Conservation (phyloP, 2,113 vertebrate genomes). For the Anas platyrhynchos region DNA sequence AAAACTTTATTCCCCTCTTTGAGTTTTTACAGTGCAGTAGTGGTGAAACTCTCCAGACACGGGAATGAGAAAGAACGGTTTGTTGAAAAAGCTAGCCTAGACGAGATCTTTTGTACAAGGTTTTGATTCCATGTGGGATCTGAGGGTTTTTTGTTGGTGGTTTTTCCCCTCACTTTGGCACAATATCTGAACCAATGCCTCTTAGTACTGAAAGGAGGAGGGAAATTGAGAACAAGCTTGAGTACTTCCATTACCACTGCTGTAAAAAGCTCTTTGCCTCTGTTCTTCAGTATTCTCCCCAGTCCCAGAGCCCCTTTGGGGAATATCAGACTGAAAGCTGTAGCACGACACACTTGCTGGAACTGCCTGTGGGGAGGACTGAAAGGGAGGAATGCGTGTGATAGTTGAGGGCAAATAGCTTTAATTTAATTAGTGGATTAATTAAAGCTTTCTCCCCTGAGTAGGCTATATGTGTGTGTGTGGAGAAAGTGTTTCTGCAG, state of each 20-base stretch:
- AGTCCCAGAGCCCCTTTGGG: not conserved
- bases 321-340: not conserved
- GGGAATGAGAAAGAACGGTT: not conserved
- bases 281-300: not conserved
- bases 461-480: not conserved
- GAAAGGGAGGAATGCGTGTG: not conserved
- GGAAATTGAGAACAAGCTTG: not conserved
- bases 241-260: not conserved
- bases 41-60: not conserved
- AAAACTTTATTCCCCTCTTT: not conserved
- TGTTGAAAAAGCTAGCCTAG: not conserved
- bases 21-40: not conserved
- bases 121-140: not conserved
- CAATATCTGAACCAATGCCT: not conserved
- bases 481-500: not conserved
- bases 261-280: not conserved
- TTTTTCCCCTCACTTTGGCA: not conserved
- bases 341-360: not conserved
- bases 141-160: not conserved
- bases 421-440: conserved; percentile 73
- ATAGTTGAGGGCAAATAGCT: conserved; percentile 48
- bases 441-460: conserved; percentile 67
- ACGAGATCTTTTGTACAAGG: not conserved
- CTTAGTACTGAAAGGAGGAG: not conserved
- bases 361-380: not conserved